Percentiles rank a stretch among this genome's conserved stretches.
Evolutionary conservation across 2,888 invertebrate species (phyloP).

Genomic region (Pecten maximus): DNA sequence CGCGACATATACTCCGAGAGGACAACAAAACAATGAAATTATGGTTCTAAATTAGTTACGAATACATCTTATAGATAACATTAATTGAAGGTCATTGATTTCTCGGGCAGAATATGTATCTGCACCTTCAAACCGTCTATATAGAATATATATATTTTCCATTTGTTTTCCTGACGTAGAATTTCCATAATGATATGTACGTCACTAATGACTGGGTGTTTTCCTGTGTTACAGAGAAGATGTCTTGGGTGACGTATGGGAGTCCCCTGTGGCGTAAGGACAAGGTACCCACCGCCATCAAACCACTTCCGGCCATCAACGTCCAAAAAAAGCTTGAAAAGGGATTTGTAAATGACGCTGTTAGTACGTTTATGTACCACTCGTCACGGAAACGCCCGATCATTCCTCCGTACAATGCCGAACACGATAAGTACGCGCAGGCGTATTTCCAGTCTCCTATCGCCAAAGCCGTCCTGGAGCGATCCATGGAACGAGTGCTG

Average conservation of each 20-base stretch:
- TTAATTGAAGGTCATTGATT: too few species aligned
- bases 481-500: slow-evolving; percentile 58
- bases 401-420: slow-evolving; percentile 77
- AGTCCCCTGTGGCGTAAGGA: slow-evolving; percentile 74
- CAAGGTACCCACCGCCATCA: slow-evolving; percentile 60
- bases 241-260: slow-evolving; percentile 71
- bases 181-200: too few species aligned
- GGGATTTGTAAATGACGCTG: slow-evolving; percentile 72
- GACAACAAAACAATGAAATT: too few species aligned
- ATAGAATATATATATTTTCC: too few species aligned
- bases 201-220: neutral
- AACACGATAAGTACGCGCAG: slow-evolving; percentile 70
- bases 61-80: too few species aligned
- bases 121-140: too few species aligned
- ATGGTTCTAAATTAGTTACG: too few species aligned
- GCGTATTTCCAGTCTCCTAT: slow-evolving; percentile 76
- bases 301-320: slow-evolving; percentile 61
- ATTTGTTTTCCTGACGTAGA: too few species aligned
- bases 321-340: slow-evolving; percentile 57
- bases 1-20: too few species aligned
- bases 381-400: slow-evolving; percentile 70
- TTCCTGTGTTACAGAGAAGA: slow-evolving; percentile 38
- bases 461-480: slow-evolving; percentile 65
- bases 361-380: slow-evolving; percentile 60
- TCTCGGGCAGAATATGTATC: too few species aligned